These are phyloP conservation scores for Myripristis jacobus DNA, from an alignment of 2,797 vertebrate genomes.

Conservation along the genomic window DNA sequence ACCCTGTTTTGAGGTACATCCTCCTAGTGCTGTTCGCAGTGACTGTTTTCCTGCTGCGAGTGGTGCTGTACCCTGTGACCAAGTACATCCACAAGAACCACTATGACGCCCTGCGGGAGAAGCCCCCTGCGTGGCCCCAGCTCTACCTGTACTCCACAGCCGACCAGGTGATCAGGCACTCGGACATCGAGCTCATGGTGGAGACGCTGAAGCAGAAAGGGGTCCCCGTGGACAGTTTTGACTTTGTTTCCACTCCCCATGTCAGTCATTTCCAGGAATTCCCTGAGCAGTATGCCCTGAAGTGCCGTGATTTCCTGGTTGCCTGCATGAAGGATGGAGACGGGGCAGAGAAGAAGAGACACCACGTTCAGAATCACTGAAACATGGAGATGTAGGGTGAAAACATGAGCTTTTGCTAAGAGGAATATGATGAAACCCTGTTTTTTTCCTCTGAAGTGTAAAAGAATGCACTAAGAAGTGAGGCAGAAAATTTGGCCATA, in stretches of 20 bases:
- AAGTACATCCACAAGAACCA: constrained; percentile 91
- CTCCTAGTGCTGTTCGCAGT: constrained; percentile 86
- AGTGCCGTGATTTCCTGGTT: constrained; percentile 87
- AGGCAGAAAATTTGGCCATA: not conserved
- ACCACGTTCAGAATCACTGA: constrained; percentile 58
- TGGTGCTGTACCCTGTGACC: constrained; percentile 90
- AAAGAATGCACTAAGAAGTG: not conserved
- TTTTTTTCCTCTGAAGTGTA: not conserved
- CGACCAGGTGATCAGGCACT: constrained; percentile 86
- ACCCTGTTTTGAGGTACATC: constrained; percentile 81
- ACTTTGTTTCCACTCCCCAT: constrained; percentile 90
- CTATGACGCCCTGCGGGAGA: constrained; percentile 87
- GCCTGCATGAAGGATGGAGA: constrained; percentile 81
- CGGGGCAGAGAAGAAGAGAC: constrained; percentile 62
- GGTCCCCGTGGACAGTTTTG: constrained; percentile 84
- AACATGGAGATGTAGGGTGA: not conserved
- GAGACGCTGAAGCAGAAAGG: constrained; percentile 78
- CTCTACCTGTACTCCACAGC: constrained; percentile 91
- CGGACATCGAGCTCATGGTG: constrained; percentile 87
- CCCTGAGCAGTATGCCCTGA: constrained; percentile 86
- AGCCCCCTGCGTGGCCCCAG: constrained; percentile 91
- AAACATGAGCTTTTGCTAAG: not conserved
- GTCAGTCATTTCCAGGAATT: constrained; percentile 90
- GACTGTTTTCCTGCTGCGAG: constrained; percentile 81
- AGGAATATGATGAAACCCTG: too few relatives aligned